A percentile compares a stretch with the other conserved stretches of the same genome.
Evolutionary conservation across 37 sponge, comb jelly and placozoan species (phyloP).

Genomic region (Amphimedon queenslandica): DNA sequence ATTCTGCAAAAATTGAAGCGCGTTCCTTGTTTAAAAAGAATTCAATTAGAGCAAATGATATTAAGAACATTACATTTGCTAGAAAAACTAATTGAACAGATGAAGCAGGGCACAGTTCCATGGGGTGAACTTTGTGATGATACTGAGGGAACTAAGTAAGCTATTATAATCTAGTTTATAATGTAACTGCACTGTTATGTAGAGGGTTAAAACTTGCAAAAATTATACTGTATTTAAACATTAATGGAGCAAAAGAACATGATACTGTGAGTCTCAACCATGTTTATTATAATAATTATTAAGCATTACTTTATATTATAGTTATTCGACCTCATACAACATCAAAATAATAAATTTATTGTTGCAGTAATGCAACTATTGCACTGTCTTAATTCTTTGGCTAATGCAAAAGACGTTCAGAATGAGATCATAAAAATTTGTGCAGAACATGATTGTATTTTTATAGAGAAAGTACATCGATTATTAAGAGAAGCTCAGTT

Average conservation of each 20-base stretch:
- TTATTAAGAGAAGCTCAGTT: background rate
- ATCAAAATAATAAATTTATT: constrained; percentile 48
- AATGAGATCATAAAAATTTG: too few relatives aligned
- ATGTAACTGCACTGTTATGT: too few relatives aligned
- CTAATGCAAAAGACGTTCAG: constrained; percentile 59
- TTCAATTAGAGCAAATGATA: background rate
- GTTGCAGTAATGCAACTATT: constrained; percentile 57
- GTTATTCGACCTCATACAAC: too few relatives aligned
- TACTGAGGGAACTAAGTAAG: background rate
- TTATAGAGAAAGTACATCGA: background rate
- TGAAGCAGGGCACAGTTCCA: background rate
- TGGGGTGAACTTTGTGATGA: background rate
- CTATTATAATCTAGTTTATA: too few relatives aligned
- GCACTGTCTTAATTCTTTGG: constrained; percentile 34
- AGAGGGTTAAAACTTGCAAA: too few relatives aligned
- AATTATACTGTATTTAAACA: too few relatives aligned
- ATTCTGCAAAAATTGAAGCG: background rate
- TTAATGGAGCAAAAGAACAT: too few relatives aligned
- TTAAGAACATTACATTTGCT: background rate
- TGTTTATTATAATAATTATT: too few relatives aligned
- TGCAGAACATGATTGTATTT: background rate
- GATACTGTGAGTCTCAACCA: too few relatives aligned
- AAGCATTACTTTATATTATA: too few relatives aligned
- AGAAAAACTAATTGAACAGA: background rate
- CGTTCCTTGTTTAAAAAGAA: background rate